Base-by-base conservation (phyloP, 1,140 invertebrate species). In the Linepithema humile region DNA sequence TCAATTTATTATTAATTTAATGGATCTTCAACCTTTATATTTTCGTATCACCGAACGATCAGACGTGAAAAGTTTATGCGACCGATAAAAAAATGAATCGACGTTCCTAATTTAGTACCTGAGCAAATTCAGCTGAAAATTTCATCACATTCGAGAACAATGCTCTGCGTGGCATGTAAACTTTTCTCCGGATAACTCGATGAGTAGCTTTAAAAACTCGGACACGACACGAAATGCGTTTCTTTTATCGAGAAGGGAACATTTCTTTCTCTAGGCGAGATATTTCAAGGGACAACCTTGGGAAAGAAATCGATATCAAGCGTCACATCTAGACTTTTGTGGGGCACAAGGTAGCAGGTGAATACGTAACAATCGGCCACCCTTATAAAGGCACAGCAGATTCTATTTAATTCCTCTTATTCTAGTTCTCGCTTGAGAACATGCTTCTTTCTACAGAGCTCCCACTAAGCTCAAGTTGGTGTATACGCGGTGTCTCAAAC, bases 281-380 rank as follows among this genome's bases (percentile, higher is more conserved):
- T 88, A 88, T 88, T 88, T 88, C 83, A 73, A 85, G 60, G 67
- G 72, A 83, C 72, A 87, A 85, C 87, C 87, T 89, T 88, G 83
- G 53, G 57, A 48, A 45, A 73, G 74, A 88, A 86, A 89, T 89
- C 88, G 84, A 89, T 88, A 55, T 55, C 48, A 84, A 57, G 35
- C 59, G 35, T 29, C 17, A 75, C 82, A 53, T 72, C 75, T 48
- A 77, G 38, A 53, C 83, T 78, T 88, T 85, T 88, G 84, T 88
- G 59, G 83, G 73, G 43, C 86, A 78, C 77, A 78, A 67, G 12
- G 69, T 62, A 69, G 26, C 60, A 38, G 50, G 70, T 55, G 64
- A 77, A 69, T 85, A 55, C 23, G 40, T 45, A 65, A 64, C 10
- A 70, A 85, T 45, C 55, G n/a, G 26, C 9, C 35, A 35, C 62